A percentile compares a stretch with the other conserved stretches of the same genome.
Evolutionary conservation across 2,113 vertebrate genomes (phyloP).

Genomic region (Etia nguti): DNA sequence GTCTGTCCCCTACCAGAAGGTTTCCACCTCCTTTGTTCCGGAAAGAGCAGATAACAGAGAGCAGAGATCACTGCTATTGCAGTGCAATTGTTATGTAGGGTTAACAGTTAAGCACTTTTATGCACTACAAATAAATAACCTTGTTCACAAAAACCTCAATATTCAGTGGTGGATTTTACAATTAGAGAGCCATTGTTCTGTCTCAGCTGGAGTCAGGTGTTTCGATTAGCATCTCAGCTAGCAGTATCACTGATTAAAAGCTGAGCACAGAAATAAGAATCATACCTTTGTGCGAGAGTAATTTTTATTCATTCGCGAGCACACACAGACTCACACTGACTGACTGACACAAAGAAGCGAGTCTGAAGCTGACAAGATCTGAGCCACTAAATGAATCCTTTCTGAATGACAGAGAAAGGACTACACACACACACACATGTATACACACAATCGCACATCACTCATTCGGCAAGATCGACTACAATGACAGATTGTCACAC

Average conservation of each 20-base stretch:
- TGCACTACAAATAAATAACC: background rate
- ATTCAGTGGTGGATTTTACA: background rate
- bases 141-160: background rate
- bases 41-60: background rate
- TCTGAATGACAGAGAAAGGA: slow-evolving; percentile 32
- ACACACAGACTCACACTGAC: background rate
- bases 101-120: background rate
- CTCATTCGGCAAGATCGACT: slow-evolving; percentile 2
- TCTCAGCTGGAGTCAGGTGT: background rate
- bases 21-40: background rate
- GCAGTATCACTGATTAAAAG: background rate
- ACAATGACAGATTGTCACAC: slow-evolving; percentile 14
- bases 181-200: background rate
- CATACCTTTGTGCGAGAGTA: slow-evolving; percentile 4
- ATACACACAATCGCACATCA: background rate
- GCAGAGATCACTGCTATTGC: background rate
- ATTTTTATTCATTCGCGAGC: slow-evolving; percentile 18
- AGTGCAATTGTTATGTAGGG: background rate
- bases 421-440: background rate
- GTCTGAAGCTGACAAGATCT: slow-evolving; percentile 38
- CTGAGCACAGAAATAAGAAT: background rate
- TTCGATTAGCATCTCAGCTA: background rate
- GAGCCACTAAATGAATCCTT: slow-evolving; percentile 46
- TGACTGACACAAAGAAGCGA: background rate
- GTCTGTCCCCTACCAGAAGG: background rate